phyloP scores from a whole-genome alignment of 2,113 vertebrate genomes.

The Marmota monax region DNA sequence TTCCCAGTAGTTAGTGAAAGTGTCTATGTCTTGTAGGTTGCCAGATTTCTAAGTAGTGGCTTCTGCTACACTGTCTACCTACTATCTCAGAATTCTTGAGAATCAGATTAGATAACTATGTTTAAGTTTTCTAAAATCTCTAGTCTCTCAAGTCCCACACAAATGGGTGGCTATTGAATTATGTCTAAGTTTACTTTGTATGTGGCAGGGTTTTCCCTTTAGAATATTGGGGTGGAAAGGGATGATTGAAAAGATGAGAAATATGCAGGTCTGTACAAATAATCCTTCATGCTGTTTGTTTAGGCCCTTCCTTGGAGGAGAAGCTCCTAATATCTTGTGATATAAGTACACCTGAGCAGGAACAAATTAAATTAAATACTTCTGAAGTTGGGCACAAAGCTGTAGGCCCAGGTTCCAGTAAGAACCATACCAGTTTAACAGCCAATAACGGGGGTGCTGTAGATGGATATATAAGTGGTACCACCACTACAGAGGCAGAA shows the following conservation, averaged over 20 bases:
- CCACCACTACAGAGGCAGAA: slow-evolving; percentile 87
- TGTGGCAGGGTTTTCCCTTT: slow-evolving; percentile 14
- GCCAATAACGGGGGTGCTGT: slow-evolving; percentile 89
- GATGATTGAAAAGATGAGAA: slow-evolving; percentile 55
- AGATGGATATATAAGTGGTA: slow-evolving; percentile 89
- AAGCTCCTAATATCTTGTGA: slow-evolving; percentile 94
- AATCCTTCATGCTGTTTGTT: slow-evolving; percentile 90
- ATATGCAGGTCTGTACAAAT: slow-evolving; percentile 67
- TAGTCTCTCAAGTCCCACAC: slow-evolving; percentile 15
- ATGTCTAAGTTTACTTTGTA: slow-evolving; percentile 29
- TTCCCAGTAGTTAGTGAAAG: not conserved
- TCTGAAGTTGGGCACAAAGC: slow-evolving; percentile 88
- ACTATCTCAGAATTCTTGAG: slow-evolving; percentile 4
- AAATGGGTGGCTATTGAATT: not conserved
- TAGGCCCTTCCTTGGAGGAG: slow-evolving; percentile 96
- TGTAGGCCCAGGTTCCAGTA: slow-evolving; percentile 86
- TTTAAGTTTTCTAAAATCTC: slow-evolving; percentile 16
- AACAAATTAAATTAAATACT: slow-evolving; percentile 91
- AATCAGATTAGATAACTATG: slow-evolving; percentile 2
- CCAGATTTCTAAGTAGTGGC: not conserved
- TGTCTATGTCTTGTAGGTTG: not conserved
- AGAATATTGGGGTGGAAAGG: slow-evolving; percentile 49
- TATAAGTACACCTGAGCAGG: slow-evolving; percentile 90
- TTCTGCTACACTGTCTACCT: not conserved
- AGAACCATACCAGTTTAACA: slow-evolving; percentile 90